A percentile compares a stretch with the other conserved stretches of the same genome.
phyloP scores from a whole-genome alignment of 2,113 vertebrate species.

The Neolamprologus modestus region DNA sequence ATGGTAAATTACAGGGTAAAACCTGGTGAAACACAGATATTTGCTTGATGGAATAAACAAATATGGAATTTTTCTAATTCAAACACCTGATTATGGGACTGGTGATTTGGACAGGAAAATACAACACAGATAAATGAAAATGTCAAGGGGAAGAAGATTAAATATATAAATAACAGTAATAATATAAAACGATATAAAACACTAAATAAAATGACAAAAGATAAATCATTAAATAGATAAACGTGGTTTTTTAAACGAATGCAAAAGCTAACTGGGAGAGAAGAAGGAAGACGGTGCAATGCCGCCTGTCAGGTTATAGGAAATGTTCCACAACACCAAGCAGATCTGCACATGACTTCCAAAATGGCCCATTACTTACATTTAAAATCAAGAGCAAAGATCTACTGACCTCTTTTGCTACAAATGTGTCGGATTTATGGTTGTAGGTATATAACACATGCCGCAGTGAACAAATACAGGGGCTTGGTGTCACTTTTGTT shows the following conservation, averaged over 20 bases:
- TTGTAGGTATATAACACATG: neutral
- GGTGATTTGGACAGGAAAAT: neutral
- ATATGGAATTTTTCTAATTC: neutral
- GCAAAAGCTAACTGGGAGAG: neutral
- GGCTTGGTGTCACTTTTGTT: neutral
- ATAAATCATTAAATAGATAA: neutral
- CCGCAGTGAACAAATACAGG: conserved; percentile 4
- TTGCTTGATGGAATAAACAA: neutral
- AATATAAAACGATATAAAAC: neutral
- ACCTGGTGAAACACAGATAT: neutral
- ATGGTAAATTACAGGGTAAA: neutral
- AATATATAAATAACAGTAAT: neutral
- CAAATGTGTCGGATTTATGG: neutral
- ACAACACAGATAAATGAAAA: neutral
- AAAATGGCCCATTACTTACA: neutral
- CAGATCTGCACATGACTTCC: neutral
- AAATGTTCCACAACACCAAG: neutral
- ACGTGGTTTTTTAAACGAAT: neutral
- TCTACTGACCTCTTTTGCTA: neutral
- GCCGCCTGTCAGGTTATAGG: neutral
- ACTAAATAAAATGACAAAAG: neutral
- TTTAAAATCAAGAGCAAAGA: neutral
- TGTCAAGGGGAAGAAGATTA: neutral
- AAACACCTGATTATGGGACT: conserved; percentile 14
- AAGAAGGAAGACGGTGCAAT: neutral